Evolutionary conservation across 2,888 invertebrate genomes (phyloP).

Genomic region (Pyrrhosoma nymphula): DNA sequence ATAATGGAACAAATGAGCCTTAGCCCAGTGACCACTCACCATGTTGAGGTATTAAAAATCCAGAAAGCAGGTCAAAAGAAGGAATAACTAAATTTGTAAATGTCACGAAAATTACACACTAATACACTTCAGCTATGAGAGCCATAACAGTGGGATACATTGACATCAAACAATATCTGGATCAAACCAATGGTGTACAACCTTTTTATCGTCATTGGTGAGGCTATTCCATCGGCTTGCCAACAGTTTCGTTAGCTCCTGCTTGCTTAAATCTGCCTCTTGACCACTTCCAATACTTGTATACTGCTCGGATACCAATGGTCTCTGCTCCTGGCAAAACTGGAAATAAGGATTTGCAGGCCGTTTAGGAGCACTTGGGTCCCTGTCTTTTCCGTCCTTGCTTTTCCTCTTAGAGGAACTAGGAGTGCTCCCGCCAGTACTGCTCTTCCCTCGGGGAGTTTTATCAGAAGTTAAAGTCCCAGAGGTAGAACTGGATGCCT

Average conservation of each 20-base stretch:
- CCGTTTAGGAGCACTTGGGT: constrained; percentile 88
- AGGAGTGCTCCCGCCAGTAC: neutral
- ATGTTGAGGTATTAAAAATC: constrained; percentile 49
- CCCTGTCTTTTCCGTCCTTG: constrained; percentile 78
- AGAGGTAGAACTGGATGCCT: constrained; percentile 45
- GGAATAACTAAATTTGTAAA: constrained; percentile 20
- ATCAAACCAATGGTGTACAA: constrained; percentile 74
- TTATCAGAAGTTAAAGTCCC: neutral
- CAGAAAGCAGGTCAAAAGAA: constrained; percentile 68
- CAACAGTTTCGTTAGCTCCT: constrained; percentile 87
- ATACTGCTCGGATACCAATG: constrained; percentile 80
- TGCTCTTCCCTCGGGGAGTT: constrained; percentile 33
- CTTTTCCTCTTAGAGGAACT: constrained; percentile 57
- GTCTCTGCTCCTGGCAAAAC: constrained; percentile 89
- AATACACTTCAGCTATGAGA: neutral
- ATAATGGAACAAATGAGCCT: too few relatives aligned
- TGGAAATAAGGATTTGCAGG: constrained; percentile 91
- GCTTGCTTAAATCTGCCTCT: constrained; percentile 86
- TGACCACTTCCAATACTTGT: constrained; percentile 74
- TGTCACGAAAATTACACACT: neutral
- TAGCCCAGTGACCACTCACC: neutral
- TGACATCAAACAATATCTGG: constrained; percentile 8
- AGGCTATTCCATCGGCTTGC: constrained; percentile 88
- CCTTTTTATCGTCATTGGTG: constrained; percentile 85
- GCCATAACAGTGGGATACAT: neutral